Evolutionary conservation across 2,888 invertebrate genomes (phyloP).

Genomic region (Heliconius aoede): DNA sequence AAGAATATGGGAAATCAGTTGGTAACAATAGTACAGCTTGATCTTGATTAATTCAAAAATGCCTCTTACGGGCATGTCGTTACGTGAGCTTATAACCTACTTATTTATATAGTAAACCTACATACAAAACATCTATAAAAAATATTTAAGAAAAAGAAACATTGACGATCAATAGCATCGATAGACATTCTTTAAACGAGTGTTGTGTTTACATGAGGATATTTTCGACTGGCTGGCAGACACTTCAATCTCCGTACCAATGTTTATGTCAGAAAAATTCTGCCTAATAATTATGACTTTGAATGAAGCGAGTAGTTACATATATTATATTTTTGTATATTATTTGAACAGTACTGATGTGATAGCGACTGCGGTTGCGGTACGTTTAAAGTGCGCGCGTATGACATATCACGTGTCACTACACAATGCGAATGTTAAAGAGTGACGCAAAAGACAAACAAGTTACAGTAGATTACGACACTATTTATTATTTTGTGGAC

Average conservation of each 20-base stretch:
- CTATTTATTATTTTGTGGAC: conserved; percentile 34
- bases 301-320: conserved; percentile 10
- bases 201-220: conserved; percentile 16
- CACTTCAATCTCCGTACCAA: conserved; percentile 8
- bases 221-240: conserved; percentile 17
- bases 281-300: conserved; percentile 35
- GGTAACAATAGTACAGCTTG: neutral
- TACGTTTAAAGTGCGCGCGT: conserved; percentile 31
- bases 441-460: conserved; percentile 46
- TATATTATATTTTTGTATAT: conserved; percentile 28
- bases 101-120: neutral
- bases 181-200: neutral
- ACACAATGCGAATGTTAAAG: conserved; percentile 47
- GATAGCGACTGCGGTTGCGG: conserved; percentile 17
- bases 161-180: conserved; percentile 12
- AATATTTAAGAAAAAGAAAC: neutral
- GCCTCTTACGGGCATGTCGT: neutral
- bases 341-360: conserved; percentile 23
- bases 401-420: conserved; percentile 47
- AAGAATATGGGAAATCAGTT: neutral
- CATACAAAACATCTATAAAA: neutral
- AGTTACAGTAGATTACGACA: conserved; percentile 41
- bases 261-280: conserved; percentile 7
- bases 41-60: neutral
- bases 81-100: neutral